Evolutionary conservation across 2,888 invertebrate species (phyloP).

Genomic region (Eilema griseolum): DNA sequence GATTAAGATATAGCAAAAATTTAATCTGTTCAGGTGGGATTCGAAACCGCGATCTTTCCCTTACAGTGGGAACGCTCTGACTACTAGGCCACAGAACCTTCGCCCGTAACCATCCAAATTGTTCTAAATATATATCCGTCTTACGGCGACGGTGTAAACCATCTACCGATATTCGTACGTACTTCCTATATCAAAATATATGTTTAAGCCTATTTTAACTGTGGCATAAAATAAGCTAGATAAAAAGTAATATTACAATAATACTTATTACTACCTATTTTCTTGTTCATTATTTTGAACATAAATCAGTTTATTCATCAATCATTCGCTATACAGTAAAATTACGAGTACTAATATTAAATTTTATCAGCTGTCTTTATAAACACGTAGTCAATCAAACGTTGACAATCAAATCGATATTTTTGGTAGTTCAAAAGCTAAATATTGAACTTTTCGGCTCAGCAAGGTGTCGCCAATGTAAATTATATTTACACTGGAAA

Average conservation of each 20-base stretch:
- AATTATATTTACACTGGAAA: constrained; percentile 63
- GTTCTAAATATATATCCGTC: too few species aligned
- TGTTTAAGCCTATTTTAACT: background rate
- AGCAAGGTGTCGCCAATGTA: constrained; percentile 61
- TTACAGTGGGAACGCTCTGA: too few species aligned
- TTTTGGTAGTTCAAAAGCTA: constrained; percentile 46
- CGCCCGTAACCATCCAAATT: too few species aligned
- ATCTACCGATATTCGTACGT: too few species aligned
- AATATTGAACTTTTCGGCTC: constrained; percentile 63
- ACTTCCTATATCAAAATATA: too few species aligned
- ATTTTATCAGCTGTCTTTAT: constrained; percentile 1
- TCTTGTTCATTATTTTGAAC: background rate
- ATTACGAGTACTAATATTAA: background rate
- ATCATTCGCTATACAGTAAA: background rate
- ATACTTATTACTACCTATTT: background rate
- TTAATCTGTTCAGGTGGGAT: too few species aligned
- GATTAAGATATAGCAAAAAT: too few species aligned
- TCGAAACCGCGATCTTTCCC: too few species aligned
- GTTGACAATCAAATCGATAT: constrained; percentile 39
- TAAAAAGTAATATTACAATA: background rate
- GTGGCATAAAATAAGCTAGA: background rate
- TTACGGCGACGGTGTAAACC: too few species aligned
- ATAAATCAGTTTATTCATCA: background rate
- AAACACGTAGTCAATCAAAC: constrained; percentile 33
- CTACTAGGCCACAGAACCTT: too few species aligned